A percentile compares a stretch with the other conserved stretches of the same genome.
These are phyloP conservation scores for honey bee (Apis mellifera) DNA, from an alignment of 1,140 invertebrate species.

Conservation along the genomic window DNA sequence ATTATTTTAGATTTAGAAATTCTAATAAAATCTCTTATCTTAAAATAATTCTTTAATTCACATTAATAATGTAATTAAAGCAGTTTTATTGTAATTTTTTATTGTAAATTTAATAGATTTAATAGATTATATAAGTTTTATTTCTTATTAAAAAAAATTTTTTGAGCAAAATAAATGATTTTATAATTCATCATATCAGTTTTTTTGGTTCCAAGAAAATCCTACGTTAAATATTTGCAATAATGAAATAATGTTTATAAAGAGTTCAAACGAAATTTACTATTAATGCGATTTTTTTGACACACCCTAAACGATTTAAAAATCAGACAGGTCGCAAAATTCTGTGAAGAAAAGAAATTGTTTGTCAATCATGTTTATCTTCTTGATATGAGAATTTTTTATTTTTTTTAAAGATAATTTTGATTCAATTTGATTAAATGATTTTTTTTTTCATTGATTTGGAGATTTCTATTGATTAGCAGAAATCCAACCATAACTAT, in stretches of 20 bases:
- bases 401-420: constrained; percentile 10
- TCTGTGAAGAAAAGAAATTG: background rate
- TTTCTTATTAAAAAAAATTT: background rate
- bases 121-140: no score
- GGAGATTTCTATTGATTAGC: background rate
- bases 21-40: no score
- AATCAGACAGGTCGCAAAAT: background rate
- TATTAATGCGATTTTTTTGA: background rate
- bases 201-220: background rate
- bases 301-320: background rate
- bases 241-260: background rate
- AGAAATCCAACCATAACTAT: no score
- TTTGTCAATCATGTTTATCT: constrained; percentile 8
- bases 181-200: background rate
- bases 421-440: background rate
- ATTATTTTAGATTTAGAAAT: no score
- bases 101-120: no score
- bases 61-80: no score
- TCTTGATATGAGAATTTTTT: background rate
- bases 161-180: background rate
- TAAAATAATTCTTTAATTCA: no score
- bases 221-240: background rate
- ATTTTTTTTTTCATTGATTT: background rate
- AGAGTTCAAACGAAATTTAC: background rate
- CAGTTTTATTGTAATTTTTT: no score